Evolutionary conservation across 2,888 invertebrate genomes (phyloP), one percentile per base, ranked within the genome.

Genomic region (Scaptomyza parva): DNA sequence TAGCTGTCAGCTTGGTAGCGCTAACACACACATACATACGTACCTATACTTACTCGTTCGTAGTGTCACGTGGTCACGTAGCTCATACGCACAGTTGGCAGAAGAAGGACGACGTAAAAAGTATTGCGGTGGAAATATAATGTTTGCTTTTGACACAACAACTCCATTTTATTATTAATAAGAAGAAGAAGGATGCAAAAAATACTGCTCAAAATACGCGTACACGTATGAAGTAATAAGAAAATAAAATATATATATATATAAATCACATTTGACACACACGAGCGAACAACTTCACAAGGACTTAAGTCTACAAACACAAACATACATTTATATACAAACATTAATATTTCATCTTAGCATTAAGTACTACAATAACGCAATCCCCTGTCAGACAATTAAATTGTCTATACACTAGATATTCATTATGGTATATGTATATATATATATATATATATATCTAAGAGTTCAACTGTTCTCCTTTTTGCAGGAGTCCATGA

Each of bases 401-500:
- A 51, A 51, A 47, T 33, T 33, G 47, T 20, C n/a, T 9, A 8
- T 1, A 30, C 3, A 45, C 0, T 2, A 28, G 28, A 44, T 9
- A 22, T 11, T 11, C 26, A 9, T 14, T 28, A 28, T 28, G 28
- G 3, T 3, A n/a, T n/a, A n/a, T n/a, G n/a, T 44, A 26, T 44
- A 14, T 2, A 9, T 24, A 41, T 8, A 40, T 3, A 11, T 9
- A 1, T 9, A 14, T 9, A 14, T 14, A 1, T 28, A 47, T 20
- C 14, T 48, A 48, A 33, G 30, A n/a, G 20, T 30, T 57, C 24
- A 60, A 39, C 17, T 61, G 68, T 2, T 63, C 58, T 2, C 71
- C 90, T 18, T 90, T 89, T 41, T 89, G 88, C 22, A 95, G 88
- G 92, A 95, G 93, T 28, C 93, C 91, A 28, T 94, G 92, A 74